phyloP scores from a whole-genome alignment of 2,113 vertebrate genomes.

The Porphyrio hochstetteri region DNA sequence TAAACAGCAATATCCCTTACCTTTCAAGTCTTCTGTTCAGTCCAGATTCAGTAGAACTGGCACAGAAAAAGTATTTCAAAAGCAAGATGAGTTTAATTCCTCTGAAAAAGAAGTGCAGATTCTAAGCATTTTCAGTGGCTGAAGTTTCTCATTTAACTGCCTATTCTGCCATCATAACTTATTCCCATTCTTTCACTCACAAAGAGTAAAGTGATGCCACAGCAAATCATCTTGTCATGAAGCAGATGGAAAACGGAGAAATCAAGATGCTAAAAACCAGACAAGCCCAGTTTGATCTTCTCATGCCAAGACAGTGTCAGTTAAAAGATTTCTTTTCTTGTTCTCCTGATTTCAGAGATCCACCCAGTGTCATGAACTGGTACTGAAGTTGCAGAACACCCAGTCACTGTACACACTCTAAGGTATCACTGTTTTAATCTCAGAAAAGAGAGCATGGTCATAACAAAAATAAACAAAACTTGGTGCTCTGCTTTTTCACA shows the following conservation, averaged over 20 bases:
- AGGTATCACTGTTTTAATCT: not conserved
- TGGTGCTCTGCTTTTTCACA: not conserved
- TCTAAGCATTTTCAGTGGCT: not conserved
- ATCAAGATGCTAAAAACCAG: not conserved
- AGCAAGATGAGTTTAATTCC: not conserved
- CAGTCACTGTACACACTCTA: not conserved
- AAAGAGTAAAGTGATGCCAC: not conserved
- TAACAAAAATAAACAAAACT: not conserved
- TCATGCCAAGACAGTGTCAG: not conserved
- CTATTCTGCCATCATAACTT: not conserved
- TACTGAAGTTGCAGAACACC: not conserved
- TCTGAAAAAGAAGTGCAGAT: not conserved
- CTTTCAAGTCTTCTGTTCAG: not conserved
- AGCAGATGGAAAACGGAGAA: not conserved
- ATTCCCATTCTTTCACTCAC: not conserved
- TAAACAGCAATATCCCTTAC: not conserved
- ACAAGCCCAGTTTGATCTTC: not conserved
- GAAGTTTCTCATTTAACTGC: not conserved
- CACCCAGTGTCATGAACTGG: conserved; percentile 56
- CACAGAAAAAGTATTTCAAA: not conserved
- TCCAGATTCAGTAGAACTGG: not conserved
- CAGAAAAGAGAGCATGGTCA: not conserved
- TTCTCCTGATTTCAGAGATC: conserved; percentile 37
- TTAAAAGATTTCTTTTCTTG: not conserved
- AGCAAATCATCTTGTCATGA: not conserved